A percentile compares a stretch with the other conserved stretches of the same genome.
These are phyloP conservation scores for Cryptotis parvus DNA, from an alignment of 2,113 vertebrate species.

Conservation along the genomic window DNA sequence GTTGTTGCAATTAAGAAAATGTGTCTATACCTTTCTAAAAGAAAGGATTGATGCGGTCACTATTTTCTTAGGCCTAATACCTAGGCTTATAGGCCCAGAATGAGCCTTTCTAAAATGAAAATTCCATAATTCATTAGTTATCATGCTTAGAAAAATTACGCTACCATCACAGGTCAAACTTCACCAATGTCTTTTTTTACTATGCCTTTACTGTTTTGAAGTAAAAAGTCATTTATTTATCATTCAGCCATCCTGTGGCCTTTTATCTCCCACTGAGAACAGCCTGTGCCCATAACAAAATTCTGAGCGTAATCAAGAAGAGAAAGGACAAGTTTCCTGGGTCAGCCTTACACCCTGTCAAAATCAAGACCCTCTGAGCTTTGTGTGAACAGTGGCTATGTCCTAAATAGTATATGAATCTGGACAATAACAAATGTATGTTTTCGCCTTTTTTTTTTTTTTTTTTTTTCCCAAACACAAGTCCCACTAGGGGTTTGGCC, in stretches of 20 bases:
- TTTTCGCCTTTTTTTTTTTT: constrained; percentile 66
- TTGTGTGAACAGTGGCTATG: neutral
- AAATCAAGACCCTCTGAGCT: constrained; percentile 40
- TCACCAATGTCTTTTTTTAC: constrained; percentile 48
- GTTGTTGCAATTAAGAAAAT: constrained; percentile 57
- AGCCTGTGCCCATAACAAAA: constrained; percentile 44
- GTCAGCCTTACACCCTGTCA: constrained; percentile 61
- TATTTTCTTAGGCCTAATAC: constrained; percentile 40
- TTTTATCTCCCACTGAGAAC: constrained; percentile 33
- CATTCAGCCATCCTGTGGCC: constrained; percentile 18
- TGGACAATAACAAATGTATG: constrained; percentile 71
- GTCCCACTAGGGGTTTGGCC: constrained; percentile 41
- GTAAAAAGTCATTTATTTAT: constrained; percentile 57
- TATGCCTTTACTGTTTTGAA: constrained; percentile 19
- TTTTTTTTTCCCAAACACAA: constrained; percentile 58
- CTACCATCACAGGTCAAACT: neutral
- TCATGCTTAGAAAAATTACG: neutral
- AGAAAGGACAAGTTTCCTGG: constrained; percentile 29
- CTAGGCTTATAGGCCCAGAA: constrained; percentile 34
- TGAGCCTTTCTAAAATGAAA: neutral
- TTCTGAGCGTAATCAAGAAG: constrained; percentile 15
- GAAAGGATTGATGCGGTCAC: constrained; percentile 10
- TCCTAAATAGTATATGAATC: constrained; percentile 49
- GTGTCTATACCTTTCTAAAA: constrained; percentile 42
- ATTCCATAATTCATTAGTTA: neutral